Percentiles rank a stretch among this genome's conserved stretches.
Conservation (phyloP, 2,888 invertebrate genomes). For the Pollenia amentaria region DNA sequence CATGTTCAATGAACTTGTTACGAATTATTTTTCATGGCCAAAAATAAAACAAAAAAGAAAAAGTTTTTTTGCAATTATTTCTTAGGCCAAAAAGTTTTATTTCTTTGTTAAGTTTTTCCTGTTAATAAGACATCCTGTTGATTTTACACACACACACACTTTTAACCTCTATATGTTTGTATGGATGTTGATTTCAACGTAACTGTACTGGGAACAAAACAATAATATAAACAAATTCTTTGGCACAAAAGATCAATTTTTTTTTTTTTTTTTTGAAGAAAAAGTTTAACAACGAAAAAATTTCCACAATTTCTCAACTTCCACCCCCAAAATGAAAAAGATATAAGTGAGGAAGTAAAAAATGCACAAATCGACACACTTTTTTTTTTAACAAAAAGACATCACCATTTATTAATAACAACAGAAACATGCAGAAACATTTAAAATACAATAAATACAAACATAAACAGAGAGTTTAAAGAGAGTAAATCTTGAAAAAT, state of each 20-base stretch:
- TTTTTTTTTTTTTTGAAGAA: neutral
- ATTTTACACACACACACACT: neutral
- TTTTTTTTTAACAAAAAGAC: constrained; percentile 36
- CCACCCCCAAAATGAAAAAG: constrained; percentile 59
- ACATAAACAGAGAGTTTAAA: neutral
- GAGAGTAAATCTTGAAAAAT: constrained; percentile 2
- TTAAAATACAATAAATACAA: constrained; percentile 15
- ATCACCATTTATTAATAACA: constrained; percentile 55
- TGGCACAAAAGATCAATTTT: constrained; percentile 24
- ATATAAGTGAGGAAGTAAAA: constrained; percentile 14
- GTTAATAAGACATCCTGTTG: constrained; percentile 57
- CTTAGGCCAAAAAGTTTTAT: constrained; percentile 11
- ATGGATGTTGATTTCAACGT: constrained; percentile 56
- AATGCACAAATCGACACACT: constrained; percentile 17
- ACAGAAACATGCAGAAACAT: constrained; percentile 38
- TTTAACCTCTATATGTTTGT: neutral
- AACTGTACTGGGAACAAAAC: constrained; percentile 67
- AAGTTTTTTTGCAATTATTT: neutral
- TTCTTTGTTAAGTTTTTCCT: constrained; percentile 27
- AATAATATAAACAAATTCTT: constrained; percentile 37
- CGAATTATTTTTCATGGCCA: constrained; percentile 27
- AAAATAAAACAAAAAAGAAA: constrained; percentile 13
- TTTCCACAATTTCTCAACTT: constrained; percentile 50
- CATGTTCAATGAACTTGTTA: constrained; percentile 16
- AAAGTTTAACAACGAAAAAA: neutral